A percentile compares a stretch with the other conserved stretches of the same genome.
Conservation (phyloP, 2,888 invertebrate genomes). For the Conomelus anceps region DNA sequence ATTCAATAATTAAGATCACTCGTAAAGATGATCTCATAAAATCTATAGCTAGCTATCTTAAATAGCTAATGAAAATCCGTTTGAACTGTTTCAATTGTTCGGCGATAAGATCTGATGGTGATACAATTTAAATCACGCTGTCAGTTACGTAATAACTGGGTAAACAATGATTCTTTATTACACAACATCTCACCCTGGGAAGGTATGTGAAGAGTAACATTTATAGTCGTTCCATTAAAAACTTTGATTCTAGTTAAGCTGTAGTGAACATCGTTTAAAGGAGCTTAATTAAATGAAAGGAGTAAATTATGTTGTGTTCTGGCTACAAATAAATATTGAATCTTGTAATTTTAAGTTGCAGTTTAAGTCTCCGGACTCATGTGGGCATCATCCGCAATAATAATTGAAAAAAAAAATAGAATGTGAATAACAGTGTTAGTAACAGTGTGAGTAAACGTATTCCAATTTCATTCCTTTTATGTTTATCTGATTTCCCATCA, state of each 20-base stretch:
- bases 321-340: no score
- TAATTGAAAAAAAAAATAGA: no score
- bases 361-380: no score
- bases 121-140: not conserved
- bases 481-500: no score
- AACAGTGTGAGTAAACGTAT: no score
- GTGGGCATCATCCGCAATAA: no score
- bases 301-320: no score
- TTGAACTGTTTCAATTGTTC: not conserved
- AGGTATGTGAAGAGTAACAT: not conserved
- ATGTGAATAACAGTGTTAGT: no score
- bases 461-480: no score
- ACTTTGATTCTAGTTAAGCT: not conserved
- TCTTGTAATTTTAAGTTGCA: no score
- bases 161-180: not conserved
- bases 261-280: not conserved
- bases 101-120: not conserved
- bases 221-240: not conserved
- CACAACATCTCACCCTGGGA: not conserved
- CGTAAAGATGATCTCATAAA: not conserved
- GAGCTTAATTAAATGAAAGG: not conserved
- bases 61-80: not conserved
- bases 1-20: not conserved
- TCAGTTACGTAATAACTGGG: not conserved
- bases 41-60: not conserved